phyloP scores from a whole-genome alignment of 1,140 invertebrate species.

The Lepidurus packardi region DNA sequence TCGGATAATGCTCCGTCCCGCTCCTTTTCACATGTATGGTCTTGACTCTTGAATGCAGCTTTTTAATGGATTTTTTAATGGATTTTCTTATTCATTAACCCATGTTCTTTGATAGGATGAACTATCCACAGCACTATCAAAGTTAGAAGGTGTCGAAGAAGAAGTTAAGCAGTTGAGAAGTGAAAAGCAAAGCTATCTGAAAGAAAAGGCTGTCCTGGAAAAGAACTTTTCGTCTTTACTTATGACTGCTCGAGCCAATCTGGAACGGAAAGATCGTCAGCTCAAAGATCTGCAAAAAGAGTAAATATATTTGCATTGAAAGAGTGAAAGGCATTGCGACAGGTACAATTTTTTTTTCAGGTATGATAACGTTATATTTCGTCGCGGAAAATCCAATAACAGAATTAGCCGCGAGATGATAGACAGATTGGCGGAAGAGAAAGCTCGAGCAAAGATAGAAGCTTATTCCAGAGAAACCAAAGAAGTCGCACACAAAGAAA shows the following conservation, averaged over 20 bases:
- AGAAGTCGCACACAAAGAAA: background rate
- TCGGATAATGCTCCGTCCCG: background rate
- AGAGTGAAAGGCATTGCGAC: background rate
- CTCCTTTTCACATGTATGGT: background rate
- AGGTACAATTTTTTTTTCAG: background rate
- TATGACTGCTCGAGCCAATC: conserved; percentile 30
- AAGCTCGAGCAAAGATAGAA: conserved; percentile 18
- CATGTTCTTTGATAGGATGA: background rate
- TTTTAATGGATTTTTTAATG: background rate
- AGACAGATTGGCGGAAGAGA: background rate
- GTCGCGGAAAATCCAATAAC: conserved; percentile 9
- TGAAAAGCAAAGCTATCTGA: conserved; percentile 6
- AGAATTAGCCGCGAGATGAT: background rate
- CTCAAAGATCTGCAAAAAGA: conserved; percentile 29
- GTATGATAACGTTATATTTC: conserved; percentile 26
- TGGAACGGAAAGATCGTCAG: conserved; percentile 33
- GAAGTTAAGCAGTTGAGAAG: conserved; percentile 19
- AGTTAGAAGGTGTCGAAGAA: conserved; percentile 23
- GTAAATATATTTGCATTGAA: conserved; percentile 20
- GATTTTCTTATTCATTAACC: background rate
- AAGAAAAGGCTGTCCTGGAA: conserved; percentile 13
- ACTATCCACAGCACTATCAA: background rate
- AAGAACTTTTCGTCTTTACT: conserved; percentile 29
- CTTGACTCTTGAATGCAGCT: too few relatives aligned
- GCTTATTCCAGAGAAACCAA: background rate